Conservation (phyloP, 2,113 vertebrate species). For the Neodontobutis hainanensis region DNA sequence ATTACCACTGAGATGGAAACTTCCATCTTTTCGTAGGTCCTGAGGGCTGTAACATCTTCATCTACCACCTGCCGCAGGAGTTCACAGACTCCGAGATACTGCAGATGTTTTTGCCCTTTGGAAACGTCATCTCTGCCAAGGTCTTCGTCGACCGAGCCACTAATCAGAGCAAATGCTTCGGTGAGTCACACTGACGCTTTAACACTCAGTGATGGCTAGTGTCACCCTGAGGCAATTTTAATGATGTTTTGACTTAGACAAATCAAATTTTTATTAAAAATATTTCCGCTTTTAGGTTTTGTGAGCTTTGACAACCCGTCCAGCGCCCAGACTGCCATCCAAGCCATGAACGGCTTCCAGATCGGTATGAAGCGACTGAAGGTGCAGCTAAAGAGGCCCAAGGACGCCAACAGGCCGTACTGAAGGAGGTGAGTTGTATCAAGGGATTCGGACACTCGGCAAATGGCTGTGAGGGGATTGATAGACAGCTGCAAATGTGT, state of each 20-base stretch:
- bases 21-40: slow-evolving; percentile 81
- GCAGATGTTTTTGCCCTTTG: slow-evolving; percentile 98
- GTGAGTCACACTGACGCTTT: slow-evolving; percentile 74
- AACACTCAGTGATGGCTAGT: background rate
- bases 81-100: slow-evolving; percentile 95
- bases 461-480: slow-evolving; percentile 20
- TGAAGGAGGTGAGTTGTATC: slow-evolving; percentile 73
- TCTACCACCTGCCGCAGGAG: slow-evolving; percentile 98
- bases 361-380: slow-evolving; percentile 97
- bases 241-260: too few species aligned
- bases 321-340: slow-evolving; percentile 93
- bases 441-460: slow-evolving; percentile 14
- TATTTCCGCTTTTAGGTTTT: slow-evolving; percentile 77
- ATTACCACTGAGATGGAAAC: background rate
- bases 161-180: slow-evolving; percentile 99
- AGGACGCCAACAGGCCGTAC: slow-evolving; percentile 93
- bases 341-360: slow-evolving; percentile 98
- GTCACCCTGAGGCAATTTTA: background rate
- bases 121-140: slow-evolving; percentile 97
- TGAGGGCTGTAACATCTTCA: slow-evolving; percentile 97
- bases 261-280: background rate
- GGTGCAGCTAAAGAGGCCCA: slow-evolving; percentile 95
- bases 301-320: slow-evolving; percentile 96
- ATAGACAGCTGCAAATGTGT: slow-evolving; percentile 48
- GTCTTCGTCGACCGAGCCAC: slow-evolving; percentile 97